Conservation (phyloP, 2,113 vertebrate genomes). For the Ginglymostoma cirratum region DNA sequence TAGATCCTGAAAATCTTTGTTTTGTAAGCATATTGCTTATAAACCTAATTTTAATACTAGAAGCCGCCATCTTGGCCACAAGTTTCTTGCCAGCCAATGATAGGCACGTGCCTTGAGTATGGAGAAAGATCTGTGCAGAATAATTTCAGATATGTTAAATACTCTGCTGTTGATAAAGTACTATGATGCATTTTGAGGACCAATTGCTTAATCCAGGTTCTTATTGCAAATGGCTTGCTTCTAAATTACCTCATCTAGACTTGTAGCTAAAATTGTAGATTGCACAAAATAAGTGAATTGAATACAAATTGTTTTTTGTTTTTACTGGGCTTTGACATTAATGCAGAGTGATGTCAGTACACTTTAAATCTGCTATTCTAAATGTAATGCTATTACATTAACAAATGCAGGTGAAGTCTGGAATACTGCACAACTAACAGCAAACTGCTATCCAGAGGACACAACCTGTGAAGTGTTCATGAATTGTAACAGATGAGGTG, state of each 20-base stretch:
- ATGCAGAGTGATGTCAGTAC: background rate
- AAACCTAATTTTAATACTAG: background rate
- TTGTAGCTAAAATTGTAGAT: background rate
- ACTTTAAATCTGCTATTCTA: background rate
- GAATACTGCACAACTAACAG: background rate
- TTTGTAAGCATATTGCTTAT: background rate
- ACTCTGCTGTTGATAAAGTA: background rate
- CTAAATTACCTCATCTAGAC: background rate
- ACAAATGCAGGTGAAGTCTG: background rate
- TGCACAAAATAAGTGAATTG: background rate
- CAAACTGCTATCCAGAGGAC: constrained; percentile 1
- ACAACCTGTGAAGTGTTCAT: background rate
- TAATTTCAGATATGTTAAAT: background rate
- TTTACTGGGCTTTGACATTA: background rate
- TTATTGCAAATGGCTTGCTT: background rate
- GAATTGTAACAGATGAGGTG: background rate
- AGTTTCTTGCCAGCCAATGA: background rate
- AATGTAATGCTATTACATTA: background rate
- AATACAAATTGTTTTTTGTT: background rate
- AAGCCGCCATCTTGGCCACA: background rate
- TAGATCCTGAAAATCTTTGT: background rate
- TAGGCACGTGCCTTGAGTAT: too few relatives aligned
- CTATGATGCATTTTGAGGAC: background rate
- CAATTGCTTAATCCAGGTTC: background rate
- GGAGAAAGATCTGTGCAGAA: background rate